Evolutionary conservation across 2,888 invertebrate species (phyloP).

Genomic region (Amblyjoppa proteus): DNA sequence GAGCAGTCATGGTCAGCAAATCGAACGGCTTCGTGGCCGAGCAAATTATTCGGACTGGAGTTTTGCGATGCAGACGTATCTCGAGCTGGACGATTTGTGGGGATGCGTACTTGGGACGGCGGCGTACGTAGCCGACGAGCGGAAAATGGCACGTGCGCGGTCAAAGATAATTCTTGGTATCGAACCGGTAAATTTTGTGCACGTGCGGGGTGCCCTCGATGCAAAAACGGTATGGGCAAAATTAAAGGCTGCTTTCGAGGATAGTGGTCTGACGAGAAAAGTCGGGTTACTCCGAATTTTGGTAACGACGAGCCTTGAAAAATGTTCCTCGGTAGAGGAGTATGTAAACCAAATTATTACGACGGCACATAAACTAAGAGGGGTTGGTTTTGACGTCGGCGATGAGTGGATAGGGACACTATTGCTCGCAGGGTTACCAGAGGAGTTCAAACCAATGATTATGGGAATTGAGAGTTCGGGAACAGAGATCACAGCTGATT

Average conservation of each 20-base stretch:
- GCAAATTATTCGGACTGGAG: constrained; percentile 39
- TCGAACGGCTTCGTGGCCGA: constrained; percentile 17
- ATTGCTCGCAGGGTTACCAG: constrained; percentile 75
- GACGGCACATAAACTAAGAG: constrained; percentile 75
- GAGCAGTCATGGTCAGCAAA: neutral
- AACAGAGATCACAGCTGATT: constrained; percentile 5
- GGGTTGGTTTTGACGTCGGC: constrained; percentile 71
- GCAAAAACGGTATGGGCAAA: constrained; percentile 74
- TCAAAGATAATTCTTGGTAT: constrained; percentile 70
- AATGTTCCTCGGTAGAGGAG: constrained; percentile 73
- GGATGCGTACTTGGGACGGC: constrained; percentile 38
- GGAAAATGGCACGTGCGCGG: constrained; percentile 62
- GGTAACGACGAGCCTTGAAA: constrained; percentile 71
- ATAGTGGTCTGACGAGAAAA: constrained; percentile 69
- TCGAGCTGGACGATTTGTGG: constrained; percentile 57
- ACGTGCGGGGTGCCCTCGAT: constrained; percentile 65
- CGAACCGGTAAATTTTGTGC: constrained; percentile 68
- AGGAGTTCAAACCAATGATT: constrained; percentile 76
- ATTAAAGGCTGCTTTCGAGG: constrained; percentile 73
- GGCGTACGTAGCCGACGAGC: constrained; percentile 24
- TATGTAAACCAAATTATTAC: constrained; percentile 76
- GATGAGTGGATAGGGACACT: constrained; percentile 77
- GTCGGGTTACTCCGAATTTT: constrained; percentile 72
- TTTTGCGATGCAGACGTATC: constrained; percentile 49
- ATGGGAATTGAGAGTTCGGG: constrained; percentile 74